phyloP scores from a whole-genome alignment of 2,888 invertebrate genomes.

The Melinaea marsaeus region DNA sequence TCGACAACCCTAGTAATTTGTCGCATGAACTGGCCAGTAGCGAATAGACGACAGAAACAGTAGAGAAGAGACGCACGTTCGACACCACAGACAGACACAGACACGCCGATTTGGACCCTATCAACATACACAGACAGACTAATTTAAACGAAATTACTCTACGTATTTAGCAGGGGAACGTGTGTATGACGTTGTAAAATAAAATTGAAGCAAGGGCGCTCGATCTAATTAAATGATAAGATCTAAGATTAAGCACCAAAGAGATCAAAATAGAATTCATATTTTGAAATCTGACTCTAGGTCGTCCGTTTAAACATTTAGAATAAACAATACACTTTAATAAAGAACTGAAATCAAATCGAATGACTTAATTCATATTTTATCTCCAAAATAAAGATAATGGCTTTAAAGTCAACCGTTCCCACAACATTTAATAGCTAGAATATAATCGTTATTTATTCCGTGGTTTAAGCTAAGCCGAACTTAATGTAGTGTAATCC shows the following conservation, averaged over 20 bases:
- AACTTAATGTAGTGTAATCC: slow-evolving; percentile 71
- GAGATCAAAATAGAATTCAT: slow-evolving; percentile 55
- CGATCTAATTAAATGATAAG: slow-evolving; percentile 78
- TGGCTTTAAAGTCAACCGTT: slow-evolving; percentile 36
- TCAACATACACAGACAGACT: slow-evolving; percentile 28
- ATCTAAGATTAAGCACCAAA: slow-evolving; percentile 69
- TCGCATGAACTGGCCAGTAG: slow-evolving; percentile 62
- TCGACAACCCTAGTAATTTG: slow-evolving; percentile 60
- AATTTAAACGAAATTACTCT: slow-evolving; percentile 32
- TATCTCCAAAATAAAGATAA: too few species aligned
- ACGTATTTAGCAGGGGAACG: slow-evolving; percentile 63
- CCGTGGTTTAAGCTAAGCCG: slow-evolving; percentile 55
- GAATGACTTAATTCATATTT: not conserved
- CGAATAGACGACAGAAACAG: slow-evolving; percentile 58
- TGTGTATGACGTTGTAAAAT: slow-evolving; percentile 78
- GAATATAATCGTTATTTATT: slow-evolving; percentile 74
- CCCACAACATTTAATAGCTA: slow-evolving; percentile 64
- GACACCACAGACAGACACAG: slow-evolving; percentile 36
- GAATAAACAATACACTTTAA: not conserved
- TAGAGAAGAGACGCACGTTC: slow-evolving; percentile 47
- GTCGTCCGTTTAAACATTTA: not conserved
- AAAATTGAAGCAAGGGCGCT: slow-evolving; percentile 74
- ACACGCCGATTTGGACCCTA: slow-evolving; percentile 43
- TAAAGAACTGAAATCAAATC: not conserved
- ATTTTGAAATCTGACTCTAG: slow-evolving; percentile 38